Conservation (phyloP, 1,140 invertebrate genomes). For the Drosophila ohnishii region DNA sequence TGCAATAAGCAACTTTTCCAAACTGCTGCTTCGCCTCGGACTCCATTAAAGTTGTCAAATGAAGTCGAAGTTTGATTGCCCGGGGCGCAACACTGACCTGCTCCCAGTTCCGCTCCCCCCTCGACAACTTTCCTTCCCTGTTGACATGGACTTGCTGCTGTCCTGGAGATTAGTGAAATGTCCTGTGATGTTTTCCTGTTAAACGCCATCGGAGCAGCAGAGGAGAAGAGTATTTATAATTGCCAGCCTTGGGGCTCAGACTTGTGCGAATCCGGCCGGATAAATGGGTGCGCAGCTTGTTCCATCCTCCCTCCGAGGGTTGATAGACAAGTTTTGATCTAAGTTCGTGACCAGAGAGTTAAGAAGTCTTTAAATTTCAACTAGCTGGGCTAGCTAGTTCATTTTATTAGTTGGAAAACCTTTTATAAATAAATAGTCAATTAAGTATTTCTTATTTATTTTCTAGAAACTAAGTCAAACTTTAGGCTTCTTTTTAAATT, state of each 20-base stretch:
- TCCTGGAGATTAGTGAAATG: conserved; percentile 58
- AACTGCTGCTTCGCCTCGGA: conserved; percentile 62
- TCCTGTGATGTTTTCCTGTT: conserved; percentile 58
- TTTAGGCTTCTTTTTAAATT: too few relatives aligned
- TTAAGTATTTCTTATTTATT: too few relatives aligned
- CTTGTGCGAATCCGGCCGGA: conserved; percentile 35
- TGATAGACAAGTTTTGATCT: conserved; percentile 30
- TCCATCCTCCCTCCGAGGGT: conserved; percentile 8
- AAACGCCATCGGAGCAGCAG: conserved; percentile 41
- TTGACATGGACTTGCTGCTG: conserved; percentile 34
- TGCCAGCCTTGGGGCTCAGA: conserved; percentile 41
- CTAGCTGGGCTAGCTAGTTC: not conserved
- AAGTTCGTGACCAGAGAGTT: not conserved
- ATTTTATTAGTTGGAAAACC: not conserved
- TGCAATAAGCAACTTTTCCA: conserved; percentile 71
- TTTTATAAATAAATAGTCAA: not conserved
- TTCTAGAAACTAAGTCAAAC: too few relatives aligned
- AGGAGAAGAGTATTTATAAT: conserved; percentile 65
- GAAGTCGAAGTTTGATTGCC: conserved; percentile 76
- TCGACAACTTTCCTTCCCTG: conserved; percentile 4
- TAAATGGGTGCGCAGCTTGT: conserved; percentile 11
- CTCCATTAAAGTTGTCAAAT: conserved; percentile 79
- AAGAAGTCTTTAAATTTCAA: not conserved
- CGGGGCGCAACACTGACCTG: conserved; percentile 40
- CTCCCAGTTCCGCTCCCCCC: conserved; percentile 16